Base-by-base conservation (phyloP, 2,888 invertebrate genomes). In the Phlogophora meticulosa region DNA sequence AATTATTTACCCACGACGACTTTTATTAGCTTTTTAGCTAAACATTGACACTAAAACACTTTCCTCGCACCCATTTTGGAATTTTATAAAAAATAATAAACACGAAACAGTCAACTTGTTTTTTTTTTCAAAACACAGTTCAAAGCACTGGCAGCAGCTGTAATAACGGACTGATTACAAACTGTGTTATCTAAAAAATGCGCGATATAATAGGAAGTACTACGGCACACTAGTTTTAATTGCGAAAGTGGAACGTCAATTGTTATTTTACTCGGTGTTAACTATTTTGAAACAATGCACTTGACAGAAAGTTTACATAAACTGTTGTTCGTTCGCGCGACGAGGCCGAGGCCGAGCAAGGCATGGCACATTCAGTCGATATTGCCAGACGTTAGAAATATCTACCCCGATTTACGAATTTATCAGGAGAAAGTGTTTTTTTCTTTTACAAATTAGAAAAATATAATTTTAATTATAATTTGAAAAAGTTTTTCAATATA, bases 301-400 rank as follows among this genome's bases (percentile, higher is more conserved):
- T 86, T 86, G 87, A 85, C 86, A 86, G 84, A 88, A 90, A 91
- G 90, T 92, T 92, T 90, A 90, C 87, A 88, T 86, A 91, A 91
- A 90, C 90, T 90, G 85, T 86, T 78, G 84, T 76, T 77, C 85
- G 78, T 62, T 45, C 48, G 24, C 45, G 34, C 57, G 59, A 78
- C 81, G 82, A 84, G 85, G 85, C 85, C 87, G 87, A 85, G 86
- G 28, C 28, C 28, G 5, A 4, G 22, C 32, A 62, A 61, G 45
- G 87, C 89, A 90, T 87, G 88, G 85, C 84, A 87, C 86, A 85
- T 64, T 65, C 2, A 28, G 28, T 4, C 69, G 15, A 80, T 81
- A 86, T 86, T 91, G 85, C 90, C 86, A 90, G 72, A 61, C 56
- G 49, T 36, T 43, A 45, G 20, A 59, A 55, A 32, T 65, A 38